Evolutionary conservation across 2,888 invertebrate genomes (phyloP).

Genomic region (Cerastis leucographa): DNA sequence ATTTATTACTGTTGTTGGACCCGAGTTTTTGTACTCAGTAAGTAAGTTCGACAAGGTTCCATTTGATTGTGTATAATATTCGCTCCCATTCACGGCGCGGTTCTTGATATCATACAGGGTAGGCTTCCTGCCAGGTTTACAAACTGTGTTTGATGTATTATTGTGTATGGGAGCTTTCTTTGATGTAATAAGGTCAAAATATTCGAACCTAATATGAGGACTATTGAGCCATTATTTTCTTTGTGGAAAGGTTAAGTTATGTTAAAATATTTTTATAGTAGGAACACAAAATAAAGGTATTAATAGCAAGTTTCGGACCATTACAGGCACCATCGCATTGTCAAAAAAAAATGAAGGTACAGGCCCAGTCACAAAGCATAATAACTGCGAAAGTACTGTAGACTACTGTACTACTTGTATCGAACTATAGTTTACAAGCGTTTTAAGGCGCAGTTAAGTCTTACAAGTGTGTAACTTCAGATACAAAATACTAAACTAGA

Average conservation of each 20-base stretch:
- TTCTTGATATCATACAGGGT: conserved; percentile 4
- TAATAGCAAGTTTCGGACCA: not conserved
- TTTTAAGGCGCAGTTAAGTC: not conserved
- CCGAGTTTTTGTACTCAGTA: conserved; percentile 53
- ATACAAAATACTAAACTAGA: not conserved
- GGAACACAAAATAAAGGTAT: not conserved
- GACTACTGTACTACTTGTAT: not conserved
- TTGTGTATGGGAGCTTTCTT: conserved; percentile 21
- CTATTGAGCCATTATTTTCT: not conserved
- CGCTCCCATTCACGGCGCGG: conserved; percentile 21
- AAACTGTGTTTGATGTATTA: conserved; percentile 18
- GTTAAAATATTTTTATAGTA: not conserved
- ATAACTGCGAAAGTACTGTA: not conserved
- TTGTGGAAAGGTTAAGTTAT: not conserved
- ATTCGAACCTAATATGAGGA: not conserved
- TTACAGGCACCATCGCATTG: not conserved
- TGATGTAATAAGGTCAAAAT: conserved; percentile 18
- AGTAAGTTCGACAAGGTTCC: conserved; percentile 46
- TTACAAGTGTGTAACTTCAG: not conserved
- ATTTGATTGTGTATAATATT: conserved; percentile 52
- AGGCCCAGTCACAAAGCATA: not conserved
- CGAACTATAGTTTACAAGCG: not conserved
- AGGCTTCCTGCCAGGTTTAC: not conserved
- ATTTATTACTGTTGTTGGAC: conserved; percentile 63
- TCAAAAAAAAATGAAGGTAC: not conserved